Evolutionary conservation across 2,888 invertebrate species (phyloP).

Genomic region (Lycia hirtaria): DNA sequence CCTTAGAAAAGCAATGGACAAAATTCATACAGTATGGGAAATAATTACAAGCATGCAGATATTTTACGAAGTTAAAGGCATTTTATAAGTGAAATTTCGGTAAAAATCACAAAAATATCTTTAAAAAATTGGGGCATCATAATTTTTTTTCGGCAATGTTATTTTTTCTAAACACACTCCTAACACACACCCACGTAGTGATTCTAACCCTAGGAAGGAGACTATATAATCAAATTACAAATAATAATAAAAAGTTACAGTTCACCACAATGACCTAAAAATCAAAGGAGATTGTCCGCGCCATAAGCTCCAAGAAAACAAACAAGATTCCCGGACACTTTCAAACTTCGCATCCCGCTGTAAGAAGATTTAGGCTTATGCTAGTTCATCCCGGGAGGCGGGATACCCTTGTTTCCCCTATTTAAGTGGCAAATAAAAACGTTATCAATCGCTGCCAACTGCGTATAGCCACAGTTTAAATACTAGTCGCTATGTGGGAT

Average conservation of each 20-base stretch:
- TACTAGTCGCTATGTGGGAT: not conserved
- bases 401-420: slow-evolving; percentile 58
- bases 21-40: too few species aligned
- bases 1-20: too few species aligned
- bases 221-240: too few species aligned
- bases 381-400: slow-evolving; percentile 49
- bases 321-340: slow-evolving; percentile 40
- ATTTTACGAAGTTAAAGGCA: too few species aligned
- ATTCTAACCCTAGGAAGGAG: too few species aligned
- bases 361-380: slow-evolving; percentile 54
- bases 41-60: too few species aligned
- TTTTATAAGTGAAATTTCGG: too few species aligned
- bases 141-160: too few species aligned
- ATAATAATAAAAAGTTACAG: slow-evolving; percentile 5
- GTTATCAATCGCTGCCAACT: slow-evolving; percentile 61
- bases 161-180: too few species aligned
- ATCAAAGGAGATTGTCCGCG: slow-evolving; percentile 17
- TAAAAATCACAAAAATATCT: too few species aligned
- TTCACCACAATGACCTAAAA: slow-evolving; percentile 3
- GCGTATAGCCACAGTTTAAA: slow-evolving; percentile 31
- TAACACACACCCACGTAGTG: too few species aligned
- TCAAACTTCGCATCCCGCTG: slow-evolving; percentile 42
- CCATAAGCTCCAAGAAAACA: slow-evolving; percentile 32
- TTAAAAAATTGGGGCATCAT: too few species aligned
- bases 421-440: slow-evolving; percentile 67